Evolutionary conservation across 2,888 invertebrate genomes (phyloP), one percentile per base, ranked within the genome.

Genomic region (Chrysotoxum bicinctum): DNA sequence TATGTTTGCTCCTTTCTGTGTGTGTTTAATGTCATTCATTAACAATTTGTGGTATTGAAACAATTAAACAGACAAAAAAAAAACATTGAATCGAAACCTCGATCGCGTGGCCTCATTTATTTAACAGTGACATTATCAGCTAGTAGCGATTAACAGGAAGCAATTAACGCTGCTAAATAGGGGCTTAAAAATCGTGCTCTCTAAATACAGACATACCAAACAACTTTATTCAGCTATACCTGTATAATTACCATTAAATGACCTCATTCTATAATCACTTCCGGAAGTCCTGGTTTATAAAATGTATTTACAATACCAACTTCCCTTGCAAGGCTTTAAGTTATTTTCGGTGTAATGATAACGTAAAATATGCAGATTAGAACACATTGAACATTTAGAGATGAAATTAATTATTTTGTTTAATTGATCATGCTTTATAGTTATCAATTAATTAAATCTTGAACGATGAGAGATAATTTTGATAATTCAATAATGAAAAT

Each of bases 101-200:
- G 40, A 14, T 40, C n/a, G 21, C 3, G n/a, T 58, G 10, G 40
- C 40, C 60, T 60, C 40, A 60, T 60, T 60, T 40, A 60, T 14
- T n/a, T 23, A 60, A 60, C 37, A 60, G 37, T 60, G 60, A 40
- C 60, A 60, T 60, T 60, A 60, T 60, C 60, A 60, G 40, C 23
- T 6, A 60, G n/a, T 60, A 40, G 60, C 37, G 37, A 60, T 60
- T 40, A 9, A 60, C 37, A 23, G 40, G 21, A 60, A 60, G 60
- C 60, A 60, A 60, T 58, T 40, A 60, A 37, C 12, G n/a, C 14
- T 40, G n/a, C 6, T n/a, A 32, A n/a, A n/a, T 56, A 37, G 21
- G 58, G 35, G 37, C 7, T 35, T 58, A 14, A 37, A 23, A 37
- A 1, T 8, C 0, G 10, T 40, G n/a, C 40, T n/a, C 35, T 40